phyloP scores from a whole-genome alignment of 2,797 vertebrate species.

The Anguilla megastoma region DNA sequence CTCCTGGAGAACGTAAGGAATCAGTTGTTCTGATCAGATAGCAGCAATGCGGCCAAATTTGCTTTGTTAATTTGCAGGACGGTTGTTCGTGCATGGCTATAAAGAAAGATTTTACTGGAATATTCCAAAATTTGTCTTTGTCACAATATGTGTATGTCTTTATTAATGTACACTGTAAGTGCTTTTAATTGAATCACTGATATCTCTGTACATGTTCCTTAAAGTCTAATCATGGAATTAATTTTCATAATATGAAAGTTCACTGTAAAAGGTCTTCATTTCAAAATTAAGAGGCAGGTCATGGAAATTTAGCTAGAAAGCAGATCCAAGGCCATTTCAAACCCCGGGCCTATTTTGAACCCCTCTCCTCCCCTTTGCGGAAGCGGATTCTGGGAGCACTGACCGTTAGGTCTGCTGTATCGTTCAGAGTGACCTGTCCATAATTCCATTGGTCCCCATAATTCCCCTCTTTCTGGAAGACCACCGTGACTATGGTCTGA shows the following conservation, averaged over 20 bases:
- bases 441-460: conserved; percentile 88
- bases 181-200: neutral
- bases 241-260: neutral
- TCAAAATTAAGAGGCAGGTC: too few species aligned
- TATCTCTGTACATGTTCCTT: neutral
- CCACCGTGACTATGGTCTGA: conserved; percentile 40
- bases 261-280: neutral
- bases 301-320: neutral
- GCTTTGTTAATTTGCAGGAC: neutral
- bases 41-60: neutral
- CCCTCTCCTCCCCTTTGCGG: neutral
- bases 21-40: neutral
- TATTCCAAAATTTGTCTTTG: neutral
- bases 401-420: conserved; percentile 72
- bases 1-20: neutral
- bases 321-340: neutral
- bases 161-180: neutral
- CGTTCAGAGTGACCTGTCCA: conserved; percentile 82
- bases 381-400: conserved; percentile 33
- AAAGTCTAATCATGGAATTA: neutral
- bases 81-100: neutral
- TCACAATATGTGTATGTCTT: neutral
- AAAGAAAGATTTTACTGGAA: neutral
- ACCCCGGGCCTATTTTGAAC: neutral
- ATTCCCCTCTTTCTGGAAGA: conserved; percentile 84